Base-by-base conservation (phyloP, 2,797 vertebrate genomes). In the Australoheros facetus region DNA sequence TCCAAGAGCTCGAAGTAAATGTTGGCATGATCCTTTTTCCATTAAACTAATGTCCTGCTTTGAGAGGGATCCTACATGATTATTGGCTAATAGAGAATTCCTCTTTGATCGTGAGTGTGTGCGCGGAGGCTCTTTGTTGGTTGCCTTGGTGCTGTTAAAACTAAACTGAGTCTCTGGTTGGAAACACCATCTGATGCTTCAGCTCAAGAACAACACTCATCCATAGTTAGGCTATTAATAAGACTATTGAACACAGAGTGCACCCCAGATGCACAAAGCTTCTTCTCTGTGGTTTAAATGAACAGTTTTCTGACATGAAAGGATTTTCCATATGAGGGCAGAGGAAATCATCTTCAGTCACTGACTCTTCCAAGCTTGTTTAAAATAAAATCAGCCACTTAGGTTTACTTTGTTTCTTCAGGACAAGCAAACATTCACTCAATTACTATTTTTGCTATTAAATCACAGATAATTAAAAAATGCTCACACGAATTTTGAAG, bases 131-230 rank as follows among this genome's bases (percentile, higher is more conserved):
- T 81, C 45, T 77, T 75, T 79, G 56, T 77, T 56, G 34, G 60
- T 85, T 59, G 51, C 58, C 37, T n/a, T 32, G 28, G 55, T 54
- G 76, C 51, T 34, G 17, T 56, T 23, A 9, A 59, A 57, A 39
- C 51, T 74, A 73, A 83, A 88, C 77, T 37, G 54, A 42, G 51
- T 51, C 23, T 77, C 48, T 66, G 57, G 80, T 16, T 79, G 26
- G 80, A 48, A 23, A 59, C 19, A 3, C 32, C 0, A 16, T 70
- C 64, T 56, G 59, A 69, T 60, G 62, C 62, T 59, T 80, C 48
- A 26, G n/a, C 6, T 45, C 39, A n/a, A 70, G 39, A 64, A 53
- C 17, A 23, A 17, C 7, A 48, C 34, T 48, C 8, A 14, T 72
- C 12, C 45, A 10, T 30, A 37, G 7, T 70, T 30, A 2, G 16